A percentile compares a stretch with the other conserved stretches of the same genome.
These are phyloP conservation scores for Dinoponera quadriceps DNA, from an alignment of 1,140 invertebrate genomes.

Conservation along the genomic window DNA sequence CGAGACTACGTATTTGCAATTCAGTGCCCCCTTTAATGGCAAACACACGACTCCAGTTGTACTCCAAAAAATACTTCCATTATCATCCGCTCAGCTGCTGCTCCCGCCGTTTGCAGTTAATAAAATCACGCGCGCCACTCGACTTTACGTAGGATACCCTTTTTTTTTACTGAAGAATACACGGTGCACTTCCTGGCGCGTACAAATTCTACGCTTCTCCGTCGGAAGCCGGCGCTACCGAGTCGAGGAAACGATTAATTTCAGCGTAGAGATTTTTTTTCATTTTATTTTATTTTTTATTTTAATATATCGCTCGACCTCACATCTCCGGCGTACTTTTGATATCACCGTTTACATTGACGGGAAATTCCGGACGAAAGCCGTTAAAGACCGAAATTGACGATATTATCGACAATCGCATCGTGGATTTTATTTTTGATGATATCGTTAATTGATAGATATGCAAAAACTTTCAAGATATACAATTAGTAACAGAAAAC, in stretches of 20 bases:
- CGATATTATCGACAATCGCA: too few relatives aligned
- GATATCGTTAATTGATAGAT: too few relatives aligned
- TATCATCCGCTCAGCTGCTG: not conserved
- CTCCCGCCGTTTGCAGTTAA: slow-evolving; percentile 19
- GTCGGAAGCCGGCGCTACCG: slow-evolving; percentile 29
- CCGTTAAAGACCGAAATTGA: not conserved
- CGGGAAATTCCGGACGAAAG: not conserved
- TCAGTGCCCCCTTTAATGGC: slow-evolving; percentile 17
- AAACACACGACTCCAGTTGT: not conserved
- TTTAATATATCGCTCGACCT: slow-evolving; percentile 29
- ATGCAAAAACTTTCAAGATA: too few relatives aligned
- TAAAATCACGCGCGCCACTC: slow-evolving; percentile 32
- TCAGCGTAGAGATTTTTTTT: not conserved
- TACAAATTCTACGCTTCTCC: slow-evolving; percentile 36
- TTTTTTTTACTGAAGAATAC: slow-evolving; percentile 15
- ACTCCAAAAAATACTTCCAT: slow-evolving; percentile 35
- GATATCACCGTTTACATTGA: slow-evolving; percentile 17
- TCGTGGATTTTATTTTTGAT: too few relatives aligned
- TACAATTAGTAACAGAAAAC: too few relatives aligned
- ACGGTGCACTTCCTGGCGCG: slow-evolving; percentile 31
- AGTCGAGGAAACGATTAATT: slow-evolving; percentile 45
- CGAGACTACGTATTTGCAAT: slow-evolving; percentile 29
- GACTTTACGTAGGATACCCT: not conserved
- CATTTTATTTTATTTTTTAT: not conserved
- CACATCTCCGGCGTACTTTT: slow-evolving; percentile 19